Evolutionary conservation across 2,113 vertebrate genomes (phyloP).

Genomic region (Cyanocitta stelleri): DNA sequence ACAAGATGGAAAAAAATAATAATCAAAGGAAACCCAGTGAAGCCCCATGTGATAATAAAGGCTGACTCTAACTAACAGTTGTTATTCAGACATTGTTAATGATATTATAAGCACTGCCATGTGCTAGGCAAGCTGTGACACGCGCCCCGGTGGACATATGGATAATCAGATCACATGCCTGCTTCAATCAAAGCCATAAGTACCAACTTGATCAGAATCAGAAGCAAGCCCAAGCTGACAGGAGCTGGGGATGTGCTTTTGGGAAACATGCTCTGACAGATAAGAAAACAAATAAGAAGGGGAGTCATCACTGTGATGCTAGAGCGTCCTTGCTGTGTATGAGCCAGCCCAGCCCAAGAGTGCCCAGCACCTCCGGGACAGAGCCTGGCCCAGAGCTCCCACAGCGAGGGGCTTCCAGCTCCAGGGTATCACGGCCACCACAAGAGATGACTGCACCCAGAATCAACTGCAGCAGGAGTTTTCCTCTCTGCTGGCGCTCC

Average conservation of each 20-base stretch:
- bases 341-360: neutral
- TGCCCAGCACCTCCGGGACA: neutral
- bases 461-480: neutral
- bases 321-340: fast-evolving
- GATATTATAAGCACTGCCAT: slow-evolving; percentile 63
- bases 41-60: slow-evolving; percentile 33
- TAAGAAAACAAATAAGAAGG: neutral
- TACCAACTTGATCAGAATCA: slow-evolving; percentile 32
- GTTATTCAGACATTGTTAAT: slow-evolving; percentile 57
- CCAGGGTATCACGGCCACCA: neutral
- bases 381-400: neutral
- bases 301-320: neutral
- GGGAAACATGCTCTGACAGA: neutral
- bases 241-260: neutral
- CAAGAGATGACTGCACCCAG: neutral
- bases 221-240: neutral
- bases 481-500: neutral
- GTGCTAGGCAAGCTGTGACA: slow-evolving; percentile 68
- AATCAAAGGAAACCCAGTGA: slow-evolving; percentile 1
- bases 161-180: slow-evolving; percentile 62
- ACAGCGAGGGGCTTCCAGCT: neutral
- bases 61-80: slow-evolving; percentile 53
- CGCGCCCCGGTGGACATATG: slow-evolving; percentile 48
- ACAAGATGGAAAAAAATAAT: neutral
- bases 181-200: slow-evolving; percentile 56